A percentile compares a stretch with the other conserved stretches of the same genome.
Evolutionary conservation across 2,797 vertebrate species (phyloP).

Genomic region (Anableps anableps): DNA sequence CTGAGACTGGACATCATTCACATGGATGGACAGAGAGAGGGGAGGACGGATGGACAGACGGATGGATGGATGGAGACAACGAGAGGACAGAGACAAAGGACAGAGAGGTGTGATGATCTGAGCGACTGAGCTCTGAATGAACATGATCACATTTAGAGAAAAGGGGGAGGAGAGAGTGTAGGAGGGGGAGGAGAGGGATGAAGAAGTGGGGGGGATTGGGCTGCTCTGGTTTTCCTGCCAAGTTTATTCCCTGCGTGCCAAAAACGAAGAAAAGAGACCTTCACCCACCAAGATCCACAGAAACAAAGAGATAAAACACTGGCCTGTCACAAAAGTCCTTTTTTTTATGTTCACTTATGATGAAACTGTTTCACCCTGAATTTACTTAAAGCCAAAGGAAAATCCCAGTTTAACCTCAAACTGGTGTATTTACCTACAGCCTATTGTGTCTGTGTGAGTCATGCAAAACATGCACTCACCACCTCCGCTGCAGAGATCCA

Average conservation of each 20-base stretch:
- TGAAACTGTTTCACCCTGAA: not conserved
- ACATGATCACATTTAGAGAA: conserved; percentile 30
- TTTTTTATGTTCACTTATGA: not conserved
- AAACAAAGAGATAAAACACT: conserved; percentile 9
- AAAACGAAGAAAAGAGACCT: conserved; percentile 39
- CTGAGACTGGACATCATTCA: conserved; percentile 51
- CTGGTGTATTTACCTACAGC: conserved; percentile 9
- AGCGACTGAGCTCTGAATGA: conserved; percentile 59
- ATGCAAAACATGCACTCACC: not conserved
- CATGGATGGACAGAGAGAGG: conserved; percentile 4
- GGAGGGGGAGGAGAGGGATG: not conserved
- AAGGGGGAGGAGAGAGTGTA: conserved; percentile 17
- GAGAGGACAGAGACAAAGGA: conserved; percentile 23
- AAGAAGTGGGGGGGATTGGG: not conserved
- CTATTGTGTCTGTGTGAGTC: conserved; percentile 19
- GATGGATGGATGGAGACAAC: conserved; percentile 14
- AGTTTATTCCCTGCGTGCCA: conserved; percentile 41
- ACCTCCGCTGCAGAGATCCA: not conserved
- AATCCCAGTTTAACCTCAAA: conserved; percentile 13
- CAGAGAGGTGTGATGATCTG: conserved; percentile 48
- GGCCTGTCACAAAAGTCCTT: not conserved
- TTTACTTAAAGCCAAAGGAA: not conserved
- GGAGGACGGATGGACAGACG: not conserved
- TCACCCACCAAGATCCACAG: not conserved
- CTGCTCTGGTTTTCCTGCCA: conserved; percentile 54